Percentiles rank a stretch among this genome's conserved stretches.
phyloP scores from a whole-genome alignment of 2,797 vertebrate genomes.

The Megalops cyprinoides region DNA sequence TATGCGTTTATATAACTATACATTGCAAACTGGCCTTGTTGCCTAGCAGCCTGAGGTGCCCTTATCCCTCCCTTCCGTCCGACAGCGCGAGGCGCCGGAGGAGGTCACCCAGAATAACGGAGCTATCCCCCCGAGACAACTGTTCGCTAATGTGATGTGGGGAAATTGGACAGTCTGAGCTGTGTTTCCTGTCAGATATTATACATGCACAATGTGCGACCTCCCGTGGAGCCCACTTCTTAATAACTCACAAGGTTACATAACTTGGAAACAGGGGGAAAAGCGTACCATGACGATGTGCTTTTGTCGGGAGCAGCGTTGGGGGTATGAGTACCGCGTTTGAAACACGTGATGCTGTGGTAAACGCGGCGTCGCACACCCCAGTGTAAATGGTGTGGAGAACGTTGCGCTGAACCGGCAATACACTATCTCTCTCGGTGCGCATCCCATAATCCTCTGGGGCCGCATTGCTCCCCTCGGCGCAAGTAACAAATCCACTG shows the following conservation, averaged over 20 bases:
- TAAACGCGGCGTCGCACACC: background rate
- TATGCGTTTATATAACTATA: background rate
- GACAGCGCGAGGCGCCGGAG: constrained; percentile 7
- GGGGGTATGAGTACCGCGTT: background rate
- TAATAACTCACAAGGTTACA: constrained; percentile 37
- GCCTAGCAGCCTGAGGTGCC: constrained; percentile 3
- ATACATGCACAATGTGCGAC: constrained; percentile 8
- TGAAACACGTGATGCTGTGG: background rate
- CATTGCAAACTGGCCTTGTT: background rate
- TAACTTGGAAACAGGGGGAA: constrained; percentile 10
- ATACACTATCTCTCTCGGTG: background rate
- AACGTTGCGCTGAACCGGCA: background rate
- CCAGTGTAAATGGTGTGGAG: no score
- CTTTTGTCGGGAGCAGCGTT: background rate
- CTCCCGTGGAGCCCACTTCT: constrained; percentile 24
- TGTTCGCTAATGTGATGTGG: constrained; percentile 21
- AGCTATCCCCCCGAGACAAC: background rate
- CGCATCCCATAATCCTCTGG: background rate
- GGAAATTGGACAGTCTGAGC: constrained; percentile 31
- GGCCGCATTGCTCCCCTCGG: background rate
- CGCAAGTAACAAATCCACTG: background rate
- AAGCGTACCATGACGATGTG: background rate
- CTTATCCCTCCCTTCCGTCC: background rate
- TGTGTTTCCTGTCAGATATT: constrained; percentile 20
- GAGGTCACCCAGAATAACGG: constrained; percentile 25